Evolutionary conservation across 1,140 invertebrate species (phyloP), one percentile per base, ranked within the genome.

Genomic region (Drosophila mayri): DNA sequence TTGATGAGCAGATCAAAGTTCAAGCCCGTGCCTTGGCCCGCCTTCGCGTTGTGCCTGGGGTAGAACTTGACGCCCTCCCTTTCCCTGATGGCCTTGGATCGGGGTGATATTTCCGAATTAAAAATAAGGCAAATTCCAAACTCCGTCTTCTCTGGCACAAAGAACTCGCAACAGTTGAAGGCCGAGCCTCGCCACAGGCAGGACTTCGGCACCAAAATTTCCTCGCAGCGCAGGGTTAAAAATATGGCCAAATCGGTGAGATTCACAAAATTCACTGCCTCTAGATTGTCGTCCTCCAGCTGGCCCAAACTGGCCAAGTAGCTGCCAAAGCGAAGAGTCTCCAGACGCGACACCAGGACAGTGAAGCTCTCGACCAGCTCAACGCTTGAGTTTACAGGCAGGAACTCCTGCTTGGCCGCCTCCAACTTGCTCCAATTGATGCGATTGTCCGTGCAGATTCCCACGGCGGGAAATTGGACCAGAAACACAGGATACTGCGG

Each of bases 381-480:
- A 22, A 54, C 52, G 28, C 75, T 81, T 8, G 81, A 44, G 59
- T 92, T 91, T 0, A 25, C 43, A 0, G 90, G 90, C 30, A 92
- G 55, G 46, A 92, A 92, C 41, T 66, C 11, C 20, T 41, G 2
- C 44, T 91, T 92, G 30, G 90, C 90, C 22, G 63, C 76, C 37
- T 90, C 74, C 52, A 92, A 37, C 35, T 77, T 84, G 35, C 60
- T 79, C 90, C 90, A 92, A 37, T 92, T 80, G 30, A 92, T 75
- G 40, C 90, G 90, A 90, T 96, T 96, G 18, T 95, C 92, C 73
- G 95, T 94, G 79, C 95, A 96, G 58, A 96, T 91, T 0, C 95
- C 95, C 0, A 96, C 94, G 1, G 95, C 95, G 1, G 95, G 95
- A 86, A 96, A 96, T 1, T 94, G 94, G 41, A 95, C 94, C 68